These are phyloP conservation scores for Amphipoea oculea DNA, from an alignment of 2,888 invertebrate genomes.

Conservation along the genomic window DNA sequence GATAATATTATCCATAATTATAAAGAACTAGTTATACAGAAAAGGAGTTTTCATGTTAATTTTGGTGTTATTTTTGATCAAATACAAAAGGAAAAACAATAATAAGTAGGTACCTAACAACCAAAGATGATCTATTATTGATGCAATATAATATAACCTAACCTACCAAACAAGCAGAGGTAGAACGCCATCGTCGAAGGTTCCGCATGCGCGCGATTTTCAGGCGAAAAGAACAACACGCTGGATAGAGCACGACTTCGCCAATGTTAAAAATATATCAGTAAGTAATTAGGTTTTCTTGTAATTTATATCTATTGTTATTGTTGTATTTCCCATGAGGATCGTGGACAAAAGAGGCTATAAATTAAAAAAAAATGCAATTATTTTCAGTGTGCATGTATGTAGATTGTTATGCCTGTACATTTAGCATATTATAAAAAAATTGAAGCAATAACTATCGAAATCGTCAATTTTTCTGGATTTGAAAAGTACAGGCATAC, in stretches of 20 bases:
- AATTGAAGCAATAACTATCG: no score
- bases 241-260: background rate
- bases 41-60: background rate
- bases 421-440: no score
- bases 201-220: background rate
- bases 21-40: background rate
- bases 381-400: no score
- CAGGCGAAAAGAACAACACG: background rate
- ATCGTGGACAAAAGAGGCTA: no score
- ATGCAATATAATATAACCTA: background rate
- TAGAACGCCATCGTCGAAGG: background rate
- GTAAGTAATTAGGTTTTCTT: background rate
- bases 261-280: background rate
- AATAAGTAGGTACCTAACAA: background rate
- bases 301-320: background rate
- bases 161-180: background rate
- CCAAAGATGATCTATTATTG: no score
- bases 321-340: background rate
- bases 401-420: no score
- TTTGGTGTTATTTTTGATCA: background rate
- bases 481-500: no score
- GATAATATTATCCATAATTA: background rate
- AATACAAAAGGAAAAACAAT: background rate
- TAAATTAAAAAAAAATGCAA: no score
- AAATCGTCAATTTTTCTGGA: background rate